Evolutionary conservation across 2,113 vertebrate genomes (phyloP).

Genomic region (Nanorana parkeri): DNA sequence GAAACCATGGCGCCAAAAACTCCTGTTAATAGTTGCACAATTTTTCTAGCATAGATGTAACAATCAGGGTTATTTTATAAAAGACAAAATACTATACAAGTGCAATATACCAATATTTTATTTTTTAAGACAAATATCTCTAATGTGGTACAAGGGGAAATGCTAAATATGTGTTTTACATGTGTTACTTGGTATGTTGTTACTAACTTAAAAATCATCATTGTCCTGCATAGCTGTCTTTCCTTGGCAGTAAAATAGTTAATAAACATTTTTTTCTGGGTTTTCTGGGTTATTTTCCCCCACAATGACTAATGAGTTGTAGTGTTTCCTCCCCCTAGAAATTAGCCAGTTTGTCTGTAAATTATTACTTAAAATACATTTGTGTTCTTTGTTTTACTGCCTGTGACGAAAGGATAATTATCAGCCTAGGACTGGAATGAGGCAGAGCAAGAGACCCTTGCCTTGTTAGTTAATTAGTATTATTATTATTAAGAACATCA

Average conservation of each 20-base stretch:
- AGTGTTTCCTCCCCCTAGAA: conserved; percentile 10
- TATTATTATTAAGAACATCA: conserved; percentile 39
- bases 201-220: too few relatives aligned
- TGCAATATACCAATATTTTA: too few relatives aligned
- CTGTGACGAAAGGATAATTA: conserved; percentile 48
- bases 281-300: neutral
- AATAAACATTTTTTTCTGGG: neutral
- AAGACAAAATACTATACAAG: too few relatives aligned
- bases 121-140: too few relatives aligned
- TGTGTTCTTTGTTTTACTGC: conserved; percentile 33
- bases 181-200: too few relatives aligned
- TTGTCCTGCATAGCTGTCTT: too few relatives aligned
- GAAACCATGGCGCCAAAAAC: too few relatives aligned
- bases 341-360: conserved; percentile 30
- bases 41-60: too few relatives aligned
- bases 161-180: too few relatives aligned
- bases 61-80: too few relatives aligned
- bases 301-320: conserved; percentile 23
- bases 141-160: too few relatives aligned
- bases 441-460: conserved; percentile 12
- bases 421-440: conserved; percentile 33
- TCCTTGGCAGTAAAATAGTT: neutral
- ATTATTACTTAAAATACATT: conserved; percentile 51
- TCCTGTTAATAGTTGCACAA: too few relatives aligned
- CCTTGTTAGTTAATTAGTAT: conserved; percentile 42